Base-by-base conservation (phyloP, 2,113 vertebrate genomes). In the Ciconia boyciana region DNA sequence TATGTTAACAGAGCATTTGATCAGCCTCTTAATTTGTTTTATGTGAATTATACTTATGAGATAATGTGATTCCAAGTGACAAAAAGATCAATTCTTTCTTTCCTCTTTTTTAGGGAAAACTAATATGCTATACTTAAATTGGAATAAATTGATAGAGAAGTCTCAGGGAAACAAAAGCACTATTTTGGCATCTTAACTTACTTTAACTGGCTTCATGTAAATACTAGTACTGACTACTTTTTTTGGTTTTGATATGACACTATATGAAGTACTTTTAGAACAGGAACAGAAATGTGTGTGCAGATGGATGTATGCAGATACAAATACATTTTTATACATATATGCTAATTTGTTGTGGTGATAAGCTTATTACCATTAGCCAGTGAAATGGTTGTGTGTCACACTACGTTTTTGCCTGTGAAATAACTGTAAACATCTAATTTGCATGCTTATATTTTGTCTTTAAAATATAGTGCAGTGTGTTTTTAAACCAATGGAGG, bases 11-110 rank as follows among this genome's bases (percentile, higher is more conserved):
- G 95, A 84, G 83, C 90, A 36, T 95, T 92, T 95, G 97, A 97
- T 96, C 97, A 87, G 92, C 77, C 54, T 84, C 74, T 87, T 94
- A 76, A 94, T 96, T 96, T 96, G 93, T 76, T 95, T 96, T 70
- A 48, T 64, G 57, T 36, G 93, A 90, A 66, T 80, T 81, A 43
- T 84, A 69, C 44, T 80, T 88, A 87, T 19, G 48, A 91, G 85
- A 68, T 46, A 90, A 89, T 91, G 64, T 85, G 28, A 39, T 84
- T 93, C 90, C 43, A 62, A 93, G 18, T 95, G 96, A 94, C 76
- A 78, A 60, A 24, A 86, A 84, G 83, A 95, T 96, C 87, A n/a
- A 41, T 95, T 75, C 32, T 54, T 93, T 95, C 88, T 36, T 89
- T 74, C 11, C 9, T 58, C 20, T 87, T 70, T 94, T 92, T 87